These are phyloP conservation scores for Nomia melanderi DNA, from an alignment of 1,140 invertebrate species.

Conservation along the genomic window DNA sequence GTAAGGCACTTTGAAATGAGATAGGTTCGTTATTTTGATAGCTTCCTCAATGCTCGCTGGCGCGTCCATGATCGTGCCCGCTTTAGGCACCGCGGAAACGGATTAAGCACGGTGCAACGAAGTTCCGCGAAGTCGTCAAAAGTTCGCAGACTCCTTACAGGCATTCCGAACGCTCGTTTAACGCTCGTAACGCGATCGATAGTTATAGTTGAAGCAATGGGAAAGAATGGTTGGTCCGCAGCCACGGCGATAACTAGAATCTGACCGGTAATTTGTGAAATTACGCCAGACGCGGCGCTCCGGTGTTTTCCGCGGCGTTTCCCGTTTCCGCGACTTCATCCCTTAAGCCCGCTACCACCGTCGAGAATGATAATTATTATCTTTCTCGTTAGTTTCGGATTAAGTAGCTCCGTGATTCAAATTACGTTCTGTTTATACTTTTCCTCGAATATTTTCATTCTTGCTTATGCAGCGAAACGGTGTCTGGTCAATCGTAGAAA, in stretches of 20 bases:
- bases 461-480: too few species aligned
- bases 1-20: slow-evolving; percentile 68
- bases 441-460: too few species aligned
- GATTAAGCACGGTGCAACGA: slow-evolving; percentile 15
- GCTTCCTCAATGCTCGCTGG: slow-evolving; percentile 57
- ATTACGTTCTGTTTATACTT: too few species aligned
- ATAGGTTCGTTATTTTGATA: slow-evolving; percentile 75
- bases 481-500: too few species aligned
- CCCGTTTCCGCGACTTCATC: too few species aligned
- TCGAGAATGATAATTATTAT: too few species aligned
- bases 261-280: not conserved
- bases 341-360: too few species aligned
- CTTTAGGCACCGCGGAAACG: slow-evolving; percentile 15
- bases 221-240: not conserved
- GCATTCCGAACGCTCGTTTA: slow-evolving; percentile 12
- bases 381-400: too few species aligned
- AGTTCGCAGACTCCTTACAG: slow-evolving; percentile 19
- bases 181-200: slow-evolving; percentile 10
- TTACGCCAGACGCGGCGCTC: too few species aligned
- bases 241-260: not conserved
- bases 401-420: too few species aligned
- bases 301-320: too few species aligned
- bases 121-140: slow-evolving; percentile 31
- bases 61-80: slow-evolving; percentile 41
- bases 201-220: not conserved